Conservation (phyloP, 2,113 vertebrate genomes). For the Lamprotornis superbus region DNA sequence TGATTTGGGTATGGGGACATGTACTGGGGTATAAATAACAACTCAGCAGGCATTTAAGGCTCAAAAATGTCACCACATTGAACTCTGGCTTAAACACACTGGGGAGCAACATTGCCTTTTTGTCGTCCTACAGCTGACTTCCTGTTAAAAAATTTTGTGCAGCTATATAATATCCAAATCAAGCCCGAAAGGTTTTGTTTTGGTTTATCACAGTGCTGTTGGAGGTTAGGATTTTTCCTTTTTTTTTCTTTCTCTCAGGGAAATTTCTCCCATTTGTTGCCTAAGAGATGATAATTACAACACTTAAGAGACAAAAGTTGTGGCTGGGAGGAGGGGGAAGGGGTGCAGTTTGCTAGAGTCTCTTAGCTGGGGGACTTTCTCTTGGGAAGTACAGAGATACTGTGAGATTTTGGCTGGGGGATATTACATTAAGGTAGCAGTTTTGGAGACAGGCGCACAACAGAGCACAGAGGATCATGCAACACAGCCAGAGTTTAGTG, state of each 20-base stretch:
- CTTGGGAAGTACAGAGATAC: neutral
- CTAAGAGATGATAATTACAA: too few relatives aligned
- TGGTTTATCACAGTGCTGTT: neutral
- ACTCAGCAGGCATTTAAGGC: neutral
- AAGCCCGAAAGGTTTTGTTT: neutral
- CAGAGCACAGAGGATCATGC: too few relatives aligned
- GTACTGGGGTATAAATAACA: neutral
- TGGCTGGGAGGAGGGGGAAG: too few relatives aligned
- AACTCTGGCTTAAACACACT: neutral
- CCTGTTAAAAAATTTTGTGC: neutral
- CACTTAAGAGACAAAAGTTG: too few relatives aligned
- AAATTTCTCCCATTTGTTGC: too few relatives aligned
- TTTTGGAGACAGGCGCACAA: too few relatives aligned
- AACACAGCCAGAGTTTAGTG: too few relatives aligned
- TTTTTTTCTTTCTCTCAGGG: neutral
- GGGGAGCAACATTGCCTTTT: neutral
- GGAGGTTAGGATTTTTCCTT: neutral
- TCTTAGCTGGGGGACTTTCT: too few relatives aligned
- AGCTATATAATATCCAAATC: neutral
- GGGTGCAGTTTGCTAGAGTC: too few relatives aligned
- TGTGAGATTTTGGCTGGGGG: neutral
- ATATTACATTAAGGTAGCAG: too few relatives aligned
- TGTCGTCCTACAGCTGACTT: neutral
- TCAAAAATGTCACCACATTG: neutral
- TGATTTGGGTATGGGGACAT: neutral